Base-by-base conservation (phyloP, 2,888 invertebrate genomes). In the Xestia rhomboidea region DNA sequence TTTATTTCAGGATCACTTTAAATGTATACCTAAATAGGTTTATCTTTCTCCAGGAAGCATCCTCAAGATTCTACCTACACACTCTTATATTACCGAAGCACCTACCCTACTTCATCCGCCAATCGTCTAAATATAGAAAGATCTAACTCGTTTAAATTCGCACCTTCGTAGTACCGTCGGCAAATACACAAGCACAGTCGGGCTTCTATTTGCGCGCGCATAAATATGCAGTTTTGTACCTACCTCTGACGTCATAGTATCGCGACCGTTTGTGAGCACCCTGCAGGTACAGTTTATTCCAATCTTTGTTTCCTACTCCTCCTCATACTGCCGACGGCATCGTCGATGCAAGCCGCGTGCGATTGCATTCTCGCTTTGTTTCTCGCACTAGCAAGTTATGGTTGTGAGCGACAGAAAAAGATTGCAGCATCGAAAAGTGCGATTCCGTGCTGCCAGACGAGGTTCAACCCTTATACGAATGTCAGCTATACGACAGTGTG, bases 171-270 rank as follows among this genome's bases (percentile, higher is more conserved):
- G 27, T 46, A 69, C 64, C n/a, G 49, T 64, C 66, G 46, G 64
- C 68, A 67, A 75, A 76, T 72, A 81, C 54, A 79, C 64, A 73
- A 41, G 41, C 57, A 49, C 66, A 72, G 71, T 15, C 38, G 57
- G n/a, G 24, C 57, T 74, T 72, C 44, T 81, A 69, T 78, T 84
- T 79, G 75, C 69, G 38, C 66, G 54, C 63, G 75, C 77, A 88
- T 82, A 86, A 88, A 88, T 84, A 88, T 87, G 84, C 82, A 86
- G 73, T 82, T 81, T 67, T 69, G 54, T 68, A 71, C 72, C 60
- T 51, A 76, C 46, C 27, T 66, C 62, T 76, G 71, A 73, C 68
- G 46, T 67, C 76, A 76, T 64, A 73, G 70, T 77, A 83, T 81
- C 62, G 64, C 30, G 21, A 73, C 73, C 30, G n/a, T 72, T 66